Percentiles rank a stretch among this genome's conserved stretches.
Conservation (phyloP, 2,888 invertebrate species). For the Calliphora vomitoria region DNA sequence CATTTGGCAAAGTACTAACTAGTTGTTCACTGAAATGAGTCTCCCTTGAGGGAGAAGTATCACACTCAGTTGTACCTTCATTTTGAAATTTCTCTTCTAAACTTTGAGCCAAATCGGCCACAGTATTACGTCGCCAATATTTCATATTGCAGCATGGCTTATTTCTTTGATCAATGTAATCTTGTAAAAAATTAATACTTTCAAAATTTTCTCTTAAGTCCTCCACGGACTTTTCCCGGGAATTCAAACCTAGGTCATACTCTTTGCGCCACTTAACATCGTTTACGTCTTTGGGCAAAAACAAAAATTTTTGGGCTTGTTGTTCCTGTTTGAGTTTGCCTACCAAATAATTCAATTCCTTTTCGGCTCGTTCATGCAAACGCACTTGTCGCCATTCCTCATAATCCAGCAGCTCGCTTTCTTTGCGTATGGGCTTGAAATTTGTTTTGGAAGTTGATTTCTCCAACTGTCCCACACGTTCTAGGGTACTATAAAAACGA, state of each 20-base stretch:
- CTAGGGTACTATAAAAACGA: slow-evolving; percentile 93
- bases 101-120: slow-evolving; percentile 90
- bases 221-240: slow-evolving; percentile 94
- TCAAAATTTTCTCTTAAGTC: slow-evolving; percentile 92
- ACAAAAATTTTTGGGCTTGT: slow-evolving; percentile 93
- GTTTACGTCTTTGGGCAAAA: slow-evolving; percentile 90
- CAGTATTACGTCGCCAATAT: slow-evolving; percentile 93
- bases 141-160: slow-evolving; percentile 71
- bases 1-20: slow-evolving; percentile 93
- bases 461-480: slow-evolving; percentile 93
- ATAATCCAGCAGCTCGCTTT: slow-evolving; percentile 93
- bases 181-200: slow-evolving; percentile 86
- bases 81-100: slow-evolving; percentile 87
- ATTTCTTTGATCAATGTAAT: slow-evolving; percentile 83
- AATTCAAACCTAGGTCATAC: slow-evolving; percentile 90
- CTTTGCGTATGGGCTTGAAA: slow-evolving; percentile 89
- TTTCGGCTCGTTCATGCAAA: slow-evolving; percentile 91
- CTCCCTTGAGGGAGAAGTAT: slow-evolving; percentile 80
- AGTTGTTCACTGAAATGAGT: slow-evolving; percentile 90
- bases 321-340: slow-evolving; percentile 91
- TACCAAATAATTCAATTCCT: slow-evolving; percentile 91
- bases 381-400: slow-evolving; percentile 94
- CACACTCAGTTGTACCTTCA: slow-evolving; percentile 71
- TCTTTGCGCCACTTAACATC: slow-evolving; percentile 91
- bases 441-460: slow-evolving; percentile 89